phyloP scores from a whole-genome alignment of 2,113 vertebrate species.

The Colistium nudipinnis region DNA sequence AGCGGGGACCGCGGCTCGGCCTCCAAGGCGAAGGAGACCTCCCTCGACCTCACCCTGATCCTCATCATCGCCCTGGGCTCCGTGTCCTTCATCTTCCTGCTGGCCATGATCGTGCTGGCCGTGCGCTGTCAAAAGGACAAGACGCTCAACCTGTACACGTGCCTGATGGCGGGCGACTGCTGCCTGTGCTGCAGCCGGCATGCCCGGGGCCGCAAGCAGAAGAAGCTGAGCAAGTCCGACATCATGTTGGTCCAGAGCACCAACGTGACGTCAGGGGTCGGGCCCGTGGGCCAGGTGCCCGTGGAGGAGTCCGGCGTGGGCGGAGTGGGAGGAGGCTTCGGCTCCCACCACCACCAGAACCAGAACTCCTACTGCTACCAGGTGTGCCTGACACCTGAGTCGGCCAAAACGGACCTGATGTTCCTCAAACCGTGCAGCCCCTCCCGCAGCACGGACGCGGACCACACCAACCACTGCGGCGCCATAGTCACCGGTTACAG shows the following conservation, averaged over 20 bases:
- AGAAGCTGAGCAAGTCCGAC: conserved; percentile 98
- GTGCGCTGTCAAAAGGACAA: conserved; percentile 98
- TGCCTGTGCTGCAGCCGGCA: conserved; percentile 92
- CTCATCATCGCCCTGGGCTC: conserved; percentile 97
- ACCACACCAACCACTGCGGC: conserved; percentile 93
- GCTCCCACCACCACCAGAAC: conserved; percentile 92
- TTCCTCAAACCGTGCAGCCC: conserved; percentile 98
- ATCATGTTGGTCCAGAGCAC: conserved; percentile 99
- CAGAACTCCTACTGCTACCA: conserved; percentile 99
- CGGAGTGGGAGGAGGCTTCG: conserved; percentile 85
- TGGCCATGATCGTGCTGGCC: conserved; percentile 97
- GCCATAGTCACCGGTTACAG: conserved; percentile 93
- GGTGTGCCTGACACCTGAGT: conserved; percentile 98
- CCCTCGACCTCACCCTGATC: conserved; percentile 95
- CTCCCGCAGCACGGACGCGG: conserved; percentile 89
- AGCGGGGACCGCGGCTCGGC: conserved; percentile 75
- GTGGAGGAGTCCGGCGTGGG: conserved; percentile 88
- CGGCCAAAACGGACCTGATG: conserved; percentile 98
- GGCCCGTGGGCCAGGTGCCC: conserved; percentile 86
- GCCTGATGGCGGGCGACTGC: conserved; percentile 92
- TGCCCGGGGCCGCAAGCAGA: conserved; percentile 85
- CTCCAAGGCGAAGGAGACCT: conserved; percentile 85
- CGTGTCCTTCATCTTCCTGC: conserved; percentile 94
- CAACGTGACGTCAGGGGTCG: conserved; percentile 80
- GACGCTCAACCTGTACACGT: conserved; percentile 93